Evolutionary conservation across 30 jellyfish, hydroid and myxozoan species (phyloP).

Genomic region (Pseudorhiza aurosa): DNA sequence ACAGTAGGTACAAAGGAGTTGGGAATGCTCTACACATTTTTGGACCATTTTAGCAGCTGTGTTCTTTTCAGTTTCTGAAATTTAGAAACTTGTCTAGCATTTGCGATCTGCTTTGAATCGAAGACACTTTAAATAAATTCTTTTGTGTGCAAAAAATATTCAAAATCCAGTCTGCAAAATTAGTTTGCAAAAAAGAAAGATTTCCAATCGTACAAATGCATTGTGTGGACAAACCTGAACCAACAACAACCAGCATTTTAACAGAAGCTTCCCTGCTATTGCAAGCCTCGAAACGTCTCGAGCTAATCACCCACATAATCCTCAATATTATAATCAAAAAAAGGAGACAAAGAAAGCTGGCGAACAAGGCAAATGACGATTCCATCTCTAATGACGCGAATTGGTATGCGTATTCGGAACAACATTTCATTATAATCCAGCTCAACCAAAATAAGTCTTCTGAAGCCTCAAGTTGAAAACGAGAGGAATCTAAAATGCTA

Average conservation of each 20-base stretch:
- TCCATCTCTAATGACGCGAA: slow-evolving; percentile 32
- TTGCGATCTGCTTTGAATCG: neutral
- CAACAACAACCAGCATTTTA: slow-evolving; percentile 53
- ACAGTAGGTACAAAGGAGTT: too few relatives aligned
- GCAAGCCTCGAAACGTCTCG: slow-evolving; percentile 29
- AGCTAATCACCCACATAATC: slow-evolving; percentile 14
- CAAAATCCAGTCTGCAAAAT: neutral
- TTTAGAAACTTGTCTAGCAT: neutral
- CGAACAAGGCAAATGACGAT: slow-evolving; percentile 15
- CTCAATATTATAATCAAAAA: neutral
- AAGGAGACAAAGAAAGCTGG: neutral
- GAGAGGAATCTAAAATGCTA: neutral
- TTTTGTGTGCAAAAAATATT: neutral
- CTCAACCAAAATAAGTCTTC: neutral
- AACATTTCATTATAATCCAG: slow-evolving; percentile 12
- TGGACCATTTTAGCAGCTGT: too few relatives aligned
- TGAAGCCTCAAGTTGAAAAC: neutral
- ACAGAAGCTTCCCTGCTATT: slow-evolving; percentile 19
- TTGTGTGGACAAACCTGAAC: slow-evolving; percentile 29
- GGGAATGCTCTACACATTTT: too few relatives aligned
- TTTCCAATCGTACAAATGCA: too few relatives aligned
- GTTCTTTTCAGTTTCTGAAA: too few relatives aligned
- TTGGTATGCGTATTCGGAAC: slow-evolving; percentile 18
- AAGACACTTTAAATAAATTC: neutral
- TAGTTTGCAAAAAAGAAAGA: neutral